phyloP scores from a whole-genome alignment of 2,113 vertebrate genomes.

The Symphodus melops region DNA sequence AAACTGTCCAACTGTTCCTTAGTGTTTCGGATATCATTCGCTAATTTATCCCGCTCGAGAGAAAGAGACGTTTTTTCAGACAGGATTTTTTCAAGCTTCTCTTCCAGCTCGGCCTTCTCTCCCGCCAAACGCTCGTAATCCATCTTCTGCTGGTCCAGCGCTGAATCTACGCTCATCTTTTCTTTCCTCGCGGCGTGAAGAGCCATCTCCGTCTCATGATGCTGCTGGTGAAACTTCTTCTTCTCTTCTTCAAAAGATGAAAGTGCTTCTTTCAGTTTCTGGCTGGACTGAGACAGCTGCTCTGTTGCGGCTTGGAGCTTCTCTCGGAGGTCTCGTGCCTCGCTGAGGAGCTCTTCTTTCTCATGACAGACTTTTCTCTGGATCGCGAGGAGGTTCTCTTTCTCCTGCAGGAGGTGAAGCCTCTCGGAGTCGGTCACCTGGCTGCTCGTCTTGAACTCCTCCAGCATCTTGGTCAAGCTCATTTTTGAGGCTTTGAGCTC shows the following conservation, averaged over 20 bases:
- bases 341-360: slow-evolving; percentile 83
- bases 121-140: slow-evolving; percentile 78
- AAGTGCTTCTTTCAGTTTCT: slow-evolving; percentile 71
- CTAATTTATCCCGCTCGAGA: slow-evolving; percentile 82
- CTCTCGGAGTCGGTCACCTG: slow-evolving; percentile 85
- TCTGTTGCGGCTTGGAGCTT: slow-evolving; percentile 74
- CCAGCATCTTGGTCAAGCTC: slow-evolving; percentile 83
- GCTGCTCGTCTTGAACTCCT: slow-evolving; percentile 87
- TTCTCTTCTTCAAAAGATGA: slow-evolving; percentile 82
- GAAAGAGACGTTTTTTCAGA: slow-evolving; percentile 72
- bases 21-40: slow-evolving; percentile 68
- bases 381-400: slow-evolving; percentile 83
- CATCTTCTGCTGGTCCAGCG: slow-evolving; percentile 80
- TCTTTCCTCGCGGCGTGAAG: slow-evolving; percentile 84
- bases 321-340: slow-evolving; percentile 79
- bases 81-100: slow-evolving; percentile 77
- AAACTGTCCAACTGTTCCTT: slow-evolving; percentile 82
- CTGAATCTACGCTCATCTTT: slow-evolving; percentile 83
- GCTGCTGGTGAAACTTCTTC: slow-evolving; percentile 72
- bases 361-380: slow-evolving; percentile 84
- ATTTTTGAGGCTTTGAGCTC: slow-evolving; percentile 85
- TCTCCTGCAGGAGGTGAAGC: slow-evolving; percentile 87
- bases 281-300: slow-evolving; percentile 68
- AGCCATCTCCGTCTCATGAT: slow-evolving; percentile 78
- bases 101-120: slow-evolving; percentile 81